These are phyloP conservation scores for Cepaea hortensis DNA, from an alignment of 2,888 invertebrate species.

Conservation along the genomic window DNA sequence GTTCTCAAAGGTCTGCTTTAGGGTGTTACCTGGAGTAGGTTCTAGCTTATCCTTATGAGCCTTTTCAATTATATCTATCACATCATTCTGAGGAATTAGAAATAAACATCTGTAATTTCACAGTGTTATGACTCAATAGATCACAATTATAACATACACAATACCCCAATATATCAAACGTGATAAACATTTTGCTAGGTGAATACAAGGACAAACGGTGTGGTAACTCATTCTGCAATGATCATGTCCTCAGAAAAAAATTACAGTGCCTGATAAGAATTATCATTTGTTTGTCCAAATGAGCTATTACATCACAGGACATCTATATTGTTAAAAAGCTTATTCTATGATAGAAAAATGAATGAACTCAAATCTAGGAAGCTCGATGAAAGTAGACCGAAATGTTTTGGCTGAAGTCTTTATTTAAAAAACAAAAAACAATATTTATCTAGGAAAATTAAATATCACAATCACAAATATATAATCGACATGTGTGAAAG, in stretches of 20 bases:
- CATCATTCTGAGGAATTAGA: constrained; percentile 83
- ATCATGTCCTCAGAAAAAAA: constrained; percentile 15
- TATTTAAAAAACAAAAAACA: too few species aligned
- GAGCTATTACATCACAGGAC: constrained; percentile 6
- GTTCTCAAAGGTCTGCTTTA: constrained; percentile 99
- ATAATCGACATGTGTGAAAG: too few species aligned
- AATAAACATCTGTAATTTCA: neutral
- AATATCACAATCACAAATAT: too few species aligned
- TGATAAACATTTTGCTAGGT: too few species aligned
- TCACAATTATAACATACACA: neutral
- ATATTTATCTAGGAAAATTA: too few species aligned
- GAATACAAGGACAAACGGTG: too few species aligned
- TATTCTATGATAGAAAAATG: too few species aligned
- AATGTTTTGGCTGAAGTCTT: too few species aligned
- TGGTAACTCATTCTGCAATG: too few species aligned
- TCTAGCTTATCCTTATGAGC: constrained; percentile 99
- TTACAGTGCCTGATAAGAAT: neutral
- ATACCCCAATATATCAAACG: too few species aligned
- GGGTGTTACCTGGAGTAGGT: constrained; percentile 98
- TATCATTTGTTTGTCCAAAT: neutral
- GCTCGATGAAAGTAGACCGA: too few species aligned
- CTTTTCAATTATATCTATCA: constrained; percentile 99
- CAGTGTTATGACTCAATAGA: neutral
- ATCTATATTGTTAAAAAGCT: neutral
- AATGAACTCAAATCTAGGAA: too few species aligned